Evolutionary conservation across 2,797 vertebrate species (phyloP).

Genomic region (Chromis chromis): DNA sequence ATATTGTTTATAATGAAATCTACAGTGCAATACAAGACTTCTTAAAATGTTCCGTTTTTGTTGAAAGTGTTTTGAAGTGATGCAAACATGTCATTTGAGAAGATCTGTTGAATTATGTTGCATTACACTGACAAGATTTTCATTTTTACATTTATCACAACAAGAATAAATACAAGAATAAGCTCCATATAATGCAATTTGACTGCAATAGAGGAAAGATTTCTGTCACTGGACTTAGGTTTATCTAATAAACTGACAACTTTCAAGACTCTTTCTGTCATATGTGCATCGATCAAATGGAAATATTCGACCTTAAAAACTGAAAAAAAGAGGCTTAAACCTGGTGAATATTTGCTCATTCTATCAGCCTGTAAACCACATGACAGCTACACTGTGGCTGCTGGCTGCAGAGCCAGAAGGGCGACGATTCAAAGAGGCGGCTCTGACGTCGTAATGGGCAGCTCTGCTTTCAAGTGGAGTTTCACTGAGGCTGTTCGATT

Average conservation of each 20-base stretch:
- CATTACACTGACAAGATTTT: neutral
- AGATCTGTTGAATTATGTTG: no score
- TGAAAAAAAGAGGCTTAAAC: neutral
- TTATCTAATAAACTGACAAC: neutral
- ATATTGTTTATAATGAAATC: no score
- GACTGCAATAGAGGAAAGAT: no score
- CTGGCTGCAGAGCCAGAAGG: neutral
- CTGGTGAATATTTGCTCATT: neutral
- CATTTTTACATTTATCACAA: neutral
- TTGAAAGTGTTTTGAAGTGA: no score
- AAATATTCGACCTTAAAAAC: no score
- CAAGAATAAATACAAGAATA: neutral
- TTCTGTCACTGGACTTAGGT: neutral
- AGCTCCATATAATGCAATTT: neutral
- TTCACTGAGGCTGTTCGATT: constrained; percentile 39
- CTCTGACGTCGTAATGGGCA: neutral
- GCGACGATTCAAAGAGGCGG: constrained; percentile 12
- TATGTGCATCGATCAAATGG: no score
- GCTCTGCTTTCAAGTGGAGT: constrained; percentile 23
- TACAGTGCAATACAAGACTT: no score
- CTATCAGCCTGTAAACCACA: neutral
- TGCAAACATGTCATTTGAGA: no score
- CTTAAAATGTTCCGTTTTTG: no score
- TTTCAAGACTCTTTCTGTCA: neutral
- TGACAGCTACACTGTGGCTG: neutral